These are phyloP conservation scores for Pseudonaja textilis DNA, from an alignment of 2,113 vertebrate genomes.

Conservation along the genomic window DNA sequence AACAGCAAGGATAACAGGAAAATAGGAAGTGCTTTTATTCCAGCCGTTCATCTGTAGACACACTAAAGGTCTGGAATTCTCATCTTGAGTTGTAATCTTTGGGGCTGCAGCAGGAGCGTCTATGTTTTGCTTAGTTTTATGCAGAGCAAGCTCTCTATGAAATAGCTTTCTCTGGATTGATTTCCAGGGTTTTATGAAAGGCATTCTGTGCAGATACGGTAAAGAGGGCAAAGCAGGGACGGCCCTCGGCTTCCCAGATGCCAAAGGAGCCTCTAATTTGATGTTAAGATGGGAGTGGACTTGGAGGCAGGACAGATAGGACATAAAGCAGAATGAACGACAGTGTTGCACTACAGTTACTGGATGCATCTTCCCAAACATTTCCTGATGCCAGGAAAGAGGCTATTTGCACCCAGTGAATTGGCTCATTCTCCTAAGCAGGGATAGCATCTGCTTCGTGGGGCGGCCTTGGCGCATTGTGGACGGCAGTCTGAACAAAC, in stretches of 20 bases:
- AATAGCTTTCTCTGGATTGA: not conserved
- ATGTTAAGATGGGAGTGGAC: not conserved
- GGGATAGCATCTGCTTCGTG: constrained; percentile 75
- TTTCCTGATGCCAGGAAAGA: not conserved
- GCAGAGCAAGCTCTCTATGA: not conserved
- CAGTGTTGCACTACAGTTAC: not conserved
- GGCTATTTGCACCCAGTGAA: no score
- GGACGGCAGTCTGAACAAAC: constrained; percentile 84
- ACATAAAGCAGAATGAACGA: not conserved
- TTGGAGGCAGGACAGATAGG: not conserved
- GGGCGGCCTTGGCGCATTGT: constrained; percentile 91
- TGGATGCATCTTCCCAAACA: not conserved
- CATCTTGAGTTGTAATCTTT: not conserved
- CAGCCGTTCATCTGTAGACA: not conserved
- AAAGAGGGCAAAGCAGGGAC: not conserved
- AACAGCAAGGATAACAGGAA: not conserved
- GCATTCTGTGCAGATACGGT: not conserved
- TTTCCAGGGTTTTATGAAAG: not conserved
- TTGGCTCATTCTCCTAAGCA: constrained; percentile 9
- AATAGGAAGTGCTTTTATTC: not conserved
- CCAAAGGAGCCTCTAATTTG: not conserved
- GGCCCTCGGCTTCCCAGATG: not conserved
- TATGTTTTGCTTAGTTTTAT: not conserved
- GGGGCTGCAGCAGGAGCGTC: not conserved
- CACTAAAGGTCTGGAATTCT: not conserved